Conservation (phyloP, 2,113 vertebrate genomes). For the Ciconia boyciana region DNA sequence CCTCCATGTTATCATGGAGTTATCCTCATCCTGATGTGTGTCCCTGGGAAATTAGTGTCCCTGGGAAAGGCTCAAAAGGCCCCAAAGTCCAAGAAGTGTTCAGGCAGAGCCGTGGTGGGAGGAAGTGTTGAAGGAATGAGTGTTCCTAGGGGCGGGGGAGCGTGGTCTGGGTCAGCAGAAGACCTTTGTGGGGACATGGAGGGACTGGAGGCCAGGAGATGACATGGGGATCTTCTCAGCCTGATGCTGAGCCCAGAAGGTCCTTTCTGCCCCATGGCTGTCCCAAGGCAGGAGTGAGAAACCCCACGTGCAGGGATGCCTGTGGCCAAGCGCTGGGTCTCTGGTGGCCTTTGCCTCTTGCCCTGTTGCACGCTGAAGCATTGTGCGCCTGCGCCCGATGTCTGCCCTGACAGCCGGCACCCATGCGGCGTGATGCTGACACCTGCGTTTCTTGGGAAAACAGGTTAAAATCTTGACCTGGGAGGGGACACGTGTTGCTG, state of each 20-base stretch:
- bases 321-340: accelerated
- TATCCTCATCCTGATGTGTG: not conserved
- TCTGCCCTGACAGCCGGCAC: not conserved
- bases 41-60: not conserved
- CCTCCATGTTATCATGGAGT: accelerated
- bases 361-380: accelerated
- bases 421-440: not conserved
- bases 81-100: accelerated
- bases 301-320: accelerated
- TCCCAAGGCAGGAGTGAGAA: not conserved
- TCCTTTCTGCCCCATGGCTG: not conserved
- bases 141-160: not conserved
- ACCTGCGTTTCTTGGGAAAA: not conserved
- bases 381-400: not conserved
- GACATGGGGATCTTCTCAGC: accelerated
- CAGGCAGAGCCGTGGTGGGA: not conserved
- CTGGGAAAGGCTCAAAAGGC: not conserved
- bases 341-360: not conserved
- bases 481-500: not conserved
- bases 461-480: not conserved
- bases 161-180: not conserved
- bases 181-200: accelerated
- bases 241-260: not conserved
- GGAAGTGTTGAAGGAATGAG: not conserved
- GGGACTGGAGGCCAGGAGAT: not conserved